Percentiles rank a stretch among this genome's conserved stretches.
Evolutionary conservation across 2,113 vertebrate genomes (phyloP).

Genomic region (Corythornis madagascariensis): DNA sequence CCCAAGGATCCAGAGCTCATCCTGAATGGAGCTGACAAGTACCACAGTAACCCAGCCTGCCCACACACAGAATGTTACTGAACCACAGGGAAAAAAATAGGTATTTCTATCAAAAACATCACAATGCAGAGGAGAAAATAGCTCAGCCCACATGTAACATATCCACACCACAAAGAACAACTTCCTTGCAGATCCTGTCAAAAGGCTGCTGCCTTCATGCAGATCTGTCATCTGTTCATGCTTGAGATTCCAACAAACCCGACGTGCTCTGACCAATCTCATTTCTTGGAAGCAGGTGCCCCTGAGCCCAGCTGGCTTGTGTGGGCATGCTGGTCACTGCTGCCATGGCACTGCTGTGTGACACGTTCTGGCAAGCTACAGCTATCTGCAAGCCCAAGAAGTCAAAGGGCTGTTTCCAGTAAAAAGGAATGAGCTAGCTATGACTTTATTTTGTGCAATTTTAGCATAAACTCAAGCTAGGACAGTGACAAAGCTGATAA

Average conservation of each 20-base stretch:
- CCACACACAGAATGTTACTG: not conserved
- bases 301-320: constrained; percentile 9
- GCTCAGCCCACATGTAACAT: not conserved
- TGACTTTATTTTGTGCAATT: not conserved
- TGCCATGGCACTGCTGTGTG: not conserved
- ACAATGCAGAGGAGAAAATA: not conserved
- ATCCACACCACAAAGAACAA: not conserved
- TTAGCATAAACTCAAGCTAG: not conserved
- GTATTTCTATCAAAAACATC: constrained; percentile 18
- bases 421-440: constrained; percentile 18
- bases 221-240: constrained; percentile 44
- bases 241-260: constrained; percentile 9
- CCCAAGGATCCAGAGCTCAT: not conserved
- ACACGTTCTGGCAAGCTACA: constrained; percentile 10
- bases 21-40: not conserved
- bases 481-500: not conserved
- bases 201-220: not conserved
- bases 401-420: constrained; percentile 2
- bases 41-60: not conserved
- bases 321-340: constrained; percentile 3
- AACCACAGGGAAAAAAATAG: not conserved
- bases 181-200: constrained; percentile 21
- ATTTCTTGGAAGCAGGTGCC: not conserved
- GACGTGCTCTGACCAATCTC: not conserved
- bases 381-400: not conserved